Evolutionary conservation across 2,113 vertebrate genomes (phyloP).

Genomic region (Psettodes erumei): DNA sequence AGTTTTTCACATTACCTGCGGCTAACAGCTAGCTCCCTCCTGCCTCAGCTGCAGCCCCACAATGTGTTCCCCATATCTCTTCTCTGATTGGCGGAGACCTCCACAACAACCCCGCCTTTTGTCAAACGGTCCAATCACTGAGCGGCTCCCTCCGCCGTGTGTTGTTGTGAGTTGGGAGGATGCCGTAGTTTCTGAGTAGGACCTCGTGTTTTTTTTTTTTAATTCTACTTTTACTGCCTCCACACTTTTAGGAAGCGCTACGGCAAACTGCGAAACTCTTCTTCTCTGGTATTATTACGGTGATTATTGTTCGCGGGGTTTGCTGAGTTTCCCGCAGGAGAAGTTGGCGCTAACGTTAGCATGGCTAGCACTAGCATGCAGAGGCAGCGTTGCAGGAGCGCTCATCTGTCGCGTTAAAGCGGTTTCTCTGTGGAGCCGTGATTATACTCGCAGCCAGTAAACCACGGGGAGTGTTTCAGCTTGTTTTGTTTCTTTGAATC

Average conservation of each 20-base stretch:
- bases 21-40: not conserved
- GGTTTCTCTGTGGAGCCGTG: not conserved
- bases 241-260: not conserved
- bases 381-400: not conserved
- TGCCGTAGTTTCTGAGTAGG: constrained; percentile 9
- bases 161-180: not conserved
- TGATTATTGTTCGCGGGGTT: not conserved
- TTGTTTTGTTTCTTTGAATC: not conserved
- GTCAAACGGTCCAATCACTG: constrained; percentile 48
- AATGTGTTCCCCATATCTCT: constrained; percentile 33
- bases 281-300: not conserved
- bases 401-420: not conserved
- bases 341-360: constrained; percentile 26
- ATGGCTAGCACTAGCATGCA: constrained; percentile 46
- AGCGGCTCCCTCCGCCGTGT: not conserved
- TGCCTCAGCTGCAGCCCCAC: constrained; percentile 1
- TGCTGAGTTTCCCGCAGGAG: not conserved
- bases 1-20: constrained; percentile 19
- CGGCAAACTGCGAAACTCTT: not conserved
- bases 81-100: constrained; percentile 48
- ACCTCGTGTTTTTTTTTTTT: not conserved
- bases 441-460: not conserved
- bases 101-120: constrained; percentile 25
- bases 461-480: not conserved
- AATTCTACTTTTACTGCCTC: not conserved